These are phyloP conservation scores for Todus mexicanus DNA, from an alignment of 2,797 vertebrate species.

Conservation along the genomic window DNA sequence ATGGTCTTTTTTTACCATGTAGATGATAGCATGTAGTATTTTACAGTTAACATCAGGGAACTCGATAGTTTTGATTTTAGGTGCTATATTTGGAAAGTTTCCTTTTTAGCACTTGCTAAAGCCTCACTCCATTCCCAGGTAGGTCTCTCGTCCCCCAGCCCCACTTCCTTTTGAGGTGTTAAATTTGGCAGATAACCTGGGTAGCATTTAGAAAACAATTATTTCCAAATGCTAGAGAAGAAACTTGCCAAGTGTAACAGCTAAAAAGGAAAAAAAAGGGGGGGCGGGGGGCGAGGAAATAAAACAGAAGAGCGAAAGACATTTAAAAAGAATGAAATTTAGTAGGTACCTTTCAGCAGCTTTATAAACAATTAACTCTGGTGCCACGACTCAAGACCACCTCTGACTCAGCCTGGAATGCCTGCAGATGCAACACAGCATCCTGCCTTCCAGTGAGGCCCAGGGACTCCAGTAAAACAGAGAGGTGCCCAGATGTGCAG, in stretches of 20 bases:
- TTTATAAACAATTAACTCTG: slow-evolving; percentile 43
- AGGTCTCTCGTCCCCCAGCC: neutral
- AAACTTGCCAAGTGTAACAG: slow-evolving; percentile 41
- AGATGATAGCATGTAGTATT: neutral
- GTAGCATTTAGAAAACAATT: slow-evolving; percentile 57
- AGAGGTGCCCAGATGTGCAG: neutral
- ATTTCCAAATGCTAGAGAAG: slow-evolving; percentile 55
- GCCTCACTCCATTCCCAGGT: neutral
- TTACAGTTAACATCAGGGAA: neutral
- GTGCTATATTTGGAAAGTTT: slow-evolving; percentile 14
- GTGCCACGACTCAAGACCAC: neutral
- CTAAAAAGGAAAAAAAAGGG: neutral
- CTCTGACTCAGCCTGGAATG: neutral
- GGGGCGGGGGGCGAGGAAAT: neutral
- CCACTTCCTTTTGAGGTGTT: neutral
- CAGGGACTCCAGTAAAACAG: neutral
- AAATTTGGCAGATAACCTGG: slow-evolving; percentile 48
- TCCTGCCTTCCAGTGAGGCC: neutral
- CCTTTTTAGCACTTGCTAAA: neutral
- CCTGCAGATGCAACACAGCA: neutral
- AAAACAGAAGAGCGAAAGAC: neutral
- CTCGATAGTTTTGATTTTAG: neutral
- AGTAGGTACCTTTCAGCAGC: slow-evolving; percentile 5
- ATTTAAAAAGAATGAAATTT: neutral
- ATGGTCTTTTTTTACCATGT: neutral